phyloP scores from a whole-genome alignment of 2,797 vertebrate species.

The Sebastes taczanowskii region DNA sequence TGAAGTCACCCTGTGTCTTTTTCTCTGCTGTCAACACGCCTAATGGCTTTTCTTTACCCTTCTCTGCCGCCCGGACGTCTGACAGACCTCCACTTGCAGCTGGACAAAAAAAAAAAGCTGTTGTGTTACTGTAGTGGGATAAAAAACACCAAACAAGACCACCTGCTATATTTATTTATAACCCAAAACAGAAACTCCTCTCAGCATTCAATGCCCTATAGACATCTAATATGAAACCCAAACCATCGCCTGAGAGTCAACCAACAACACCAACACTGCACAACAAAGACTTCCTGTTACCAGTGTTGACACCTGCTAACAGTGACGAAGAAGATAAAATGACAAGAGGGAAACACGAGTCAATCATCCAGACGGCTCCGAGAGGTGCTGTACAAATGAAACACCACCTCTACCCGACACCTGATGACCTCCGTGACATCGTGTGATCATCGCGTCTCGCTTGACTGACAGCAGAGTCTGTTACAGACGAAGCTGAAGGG shows the following conservation, averaged over 20 bases:
- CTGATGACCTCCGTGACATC: neutral
- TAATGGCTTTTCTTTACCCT: neutral
- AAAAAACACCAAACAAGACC: neutral
- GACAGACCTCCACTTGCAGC: neutral
- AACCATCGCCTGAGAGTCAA: neutral
- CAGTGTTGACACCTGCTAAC: neutral
- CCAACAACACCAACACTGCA: neutral
- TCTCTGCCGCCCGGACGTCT: neutral
- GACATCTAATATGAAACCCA: neutral
- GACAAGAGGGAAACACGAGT: neutral
- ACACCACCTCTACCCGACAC: neutral
- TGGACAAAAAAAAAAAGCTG: too few species aligned
- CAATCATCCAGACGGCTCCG: neutral
- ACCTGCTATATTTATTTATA: neutral
- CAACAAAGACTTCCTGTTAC: conserved; percentile 4
- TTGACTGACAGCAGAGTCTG: neutral
- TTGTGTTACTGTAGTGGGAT: neutral
- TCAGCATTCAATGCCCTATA: neutral
- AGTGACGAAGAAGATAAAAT: neutral
- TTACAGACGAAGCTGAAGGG: neutral
- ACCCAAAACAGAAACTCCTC: neutral
- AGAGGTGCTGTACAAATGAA: neutral
- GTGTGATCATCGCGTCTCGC: neutral
- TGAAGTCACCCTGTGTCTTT: neutral
- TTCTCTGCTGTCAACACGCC: neutral